phyloP scores from a whole-genome alignment of 2,113 vertebrate genomes.

The Centropristis striata region DNA sequence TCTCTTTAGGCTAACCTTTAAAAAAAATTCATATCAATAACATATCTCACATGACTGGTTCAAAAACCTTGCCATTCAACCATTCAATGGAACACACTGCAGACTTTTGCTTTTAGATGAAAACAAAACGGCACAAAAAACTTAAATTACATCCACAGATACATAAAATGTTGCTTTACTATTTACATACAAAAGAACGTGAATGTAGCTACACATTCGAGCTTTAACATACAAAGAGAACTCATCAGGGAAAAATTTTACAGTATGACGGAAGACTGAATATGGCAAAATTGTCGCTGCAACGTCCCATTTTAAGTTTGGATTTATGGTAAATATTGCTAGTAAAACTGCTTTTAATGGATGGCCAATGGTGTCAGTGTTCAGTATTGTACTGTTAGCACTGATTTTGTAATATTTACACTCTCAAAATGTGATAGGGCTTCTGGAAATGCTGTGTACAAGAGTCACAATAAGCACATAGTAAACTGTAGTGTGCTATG shows the following conservation, averaged over 20 bases:
- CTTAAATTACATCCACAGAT: constrained; percentile 17
- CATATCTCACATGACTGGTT: neutral
- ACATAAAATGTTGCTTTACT: constrained; percentile 46
- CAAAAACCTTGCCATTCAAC: neutral
- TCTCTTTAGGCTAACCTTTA: constrained; percentile 9
- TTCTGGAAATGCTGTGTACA: neutral
- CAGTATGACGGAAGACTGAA: constrained; percentile 74
- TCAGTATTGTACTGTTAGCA: neutral
- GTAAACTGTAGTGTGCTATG: constrained; percentile 48
- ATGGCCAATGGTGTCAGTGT: neutral
- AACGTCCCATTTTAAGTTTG: constrained; percentile 18
- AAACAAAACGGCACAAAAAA: constrained; percentile 39
- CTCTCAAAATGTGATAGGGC: neutral
- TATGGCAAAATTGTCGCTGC: constrained; percentile 46
- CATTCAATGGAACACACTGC: neutral
- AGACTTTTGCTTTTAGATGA: neutral
- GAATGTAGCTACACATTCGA: constrained; percentile 37
- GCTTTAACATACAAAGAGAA: constrained; percentile 27
- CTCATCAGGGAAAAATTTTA: neutral
- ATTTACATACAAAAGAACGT: constrained; percentile 61
- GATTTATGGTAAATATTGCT: constrained; percentile 62
- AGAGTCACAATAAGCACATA: neutral
- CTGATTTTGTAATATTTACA: neutral
- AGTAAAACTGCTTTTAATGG: neutral
- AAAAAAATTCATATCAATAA: constrained; percentile 3